Base-by-base conservation (phyloP, 2,888 invertebrate genomes). In the Brachylomia viminalis region DNA sequence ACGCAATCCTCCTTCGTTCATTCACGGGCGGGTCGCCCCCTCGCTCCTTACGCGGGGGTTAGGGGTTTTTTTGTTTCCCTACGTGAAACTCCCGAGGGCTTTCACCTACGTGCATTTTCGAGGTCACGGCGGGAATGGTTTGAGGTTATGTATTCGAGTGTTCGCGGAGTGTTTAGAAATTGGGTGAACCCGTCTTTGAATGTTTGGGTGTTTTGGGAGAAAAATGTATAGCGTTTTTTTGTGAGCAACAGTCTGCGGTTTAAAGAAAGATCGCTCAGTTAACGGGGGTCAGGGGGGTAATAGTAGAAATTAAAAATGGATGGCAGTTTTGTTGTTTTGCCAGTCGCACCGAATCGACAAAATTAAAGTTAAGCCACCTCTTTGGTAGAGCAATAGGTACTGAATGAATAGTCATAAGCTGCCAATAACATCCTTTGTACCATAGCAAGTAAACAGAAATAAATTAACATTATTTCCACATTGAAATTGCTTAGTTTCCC, bases 41-140 rank as follows among this genome's bases (percentile, higher is more conserved):
- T 82, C 94, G 92, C 94, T 94, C 95, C 95, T 95, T 95, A 91
- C 91, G 94, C 94, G 95, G 93, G 94, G 92, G 94, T 93, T 92
- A 93, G 94, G 93, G 93, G 93, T 93, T 96, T 96, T 96, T 96
- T 96, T 96, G 95, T 94, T 95, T 95, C 96, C 95, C 95, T 94
- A 95, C 95, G 95, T 95, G 94, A 94, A 83, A 93, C 94, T 93
- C 94, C 95, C 93, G 95, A 95, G 96, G 96, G 96, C 95, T 95
- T 96, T 96, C 95, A 95, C 96, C 96, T 96, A 96, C 96, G 95
- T 95, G 94, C 95, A 95, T 94, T 96, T 95, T 96, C 95, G 95
- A 96, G 96, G 96, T 96, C 96, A 96, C 95, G 95, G 95, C 94
- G 91, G 92, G 93, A 93, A 94, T 94, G 93, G 94, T 95, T 93